Base-by-base conservation (phyloP, 2,888 invertebrate species). In the Stenodera caucasica region DNA sequence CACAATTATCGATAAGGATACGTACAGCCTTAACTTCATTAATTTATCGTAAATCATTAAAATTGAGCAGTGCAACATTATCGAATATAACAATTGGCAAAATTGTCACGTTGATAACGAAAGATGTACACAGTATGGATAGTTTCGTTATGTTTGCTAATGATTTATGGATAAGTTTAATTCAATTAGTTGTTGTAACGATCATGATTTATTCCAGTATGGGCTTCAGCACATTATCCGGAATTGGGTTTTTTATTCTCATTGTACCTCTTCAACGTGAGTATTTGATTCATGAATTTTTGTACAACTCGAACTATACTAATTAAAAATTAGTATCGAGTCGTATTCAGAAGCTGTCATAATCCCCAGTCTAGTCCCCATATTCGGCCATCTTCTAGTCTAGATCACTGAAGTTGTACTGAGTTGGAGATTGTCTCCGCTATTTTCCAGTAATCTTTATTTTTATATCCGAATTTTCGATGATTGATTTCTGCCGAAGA, bases 161-260 rank as follows among this genome's bases (percentile, higher is more conserved):
- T n/a, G 45, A 45, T 23, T 23, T 23, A n/a, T 45, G 45, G 45
- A 45, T 23, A 1, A 23, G 45, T n/a, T 51, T 51, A 2, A 15
- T 40, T 18, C 37, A 40, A 40, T 40, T 95, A 71, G 90, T 94
- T 0, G 78, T 90, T 54, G 86, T 93, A 65, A 89, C 94, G 61
- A 88, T 92, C 0, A 40, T 40, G 37, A 40, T 40, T 40, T 40
- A 40, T 40, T 15, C 15, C 7, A 15, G 15, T 15, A 40, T 40
- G 1, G 45, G 45, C 11, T 4, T 11, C 9, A 45, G 45, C 21
- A 82, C 84, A 4, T 74, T 85, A 45, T 80, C 84, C 64, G 86
- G 86, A 6, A 82, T 86, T 26, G 82, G 81, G 21, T 82, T 84
- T 57, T 80, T 86, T 70, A 69, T 83, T 1, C 52, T 78, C 7